Evolutionary conservation across 1,140 invertebrate species (phyloP).

Genomic region (Aphis craccivora): DNA sequence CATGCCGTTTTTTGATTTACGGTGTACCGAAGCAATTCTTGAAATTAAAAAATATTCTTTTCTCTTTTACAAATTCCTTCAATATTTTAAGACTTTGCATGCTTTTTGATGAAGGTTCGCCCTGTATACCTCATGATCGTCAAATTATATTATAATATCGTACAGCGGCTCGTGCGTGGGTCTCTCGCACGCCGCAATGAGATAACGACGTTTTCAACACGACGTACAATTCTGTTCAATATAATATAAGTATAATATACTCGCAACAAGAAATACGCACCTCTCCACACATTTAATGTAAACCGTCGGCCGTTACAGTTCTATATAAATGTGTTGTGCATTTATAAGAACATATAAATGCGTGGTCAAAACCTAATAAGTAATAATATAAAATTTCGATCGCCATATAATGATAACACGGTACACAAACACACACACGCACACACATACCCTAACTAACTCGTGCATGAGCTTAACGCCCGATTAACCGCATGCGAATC

Average conservation of each 20-base stretch:
- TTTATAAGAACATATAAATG: too few relatives aligned
- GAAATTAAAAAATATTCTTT: not conserved
- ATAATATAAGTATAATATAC: not conserved
- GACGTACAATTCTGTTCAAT: not conserved
- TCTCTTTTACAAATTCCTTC: not conserved
- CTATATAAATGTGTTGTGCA: not conserved
- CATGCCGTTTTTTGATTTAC: not conserved
- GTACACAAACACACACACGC: not conserved
- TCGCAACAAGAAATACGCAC: not conserved
- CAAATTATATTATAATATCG: not conserved
- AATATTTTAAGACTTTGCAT: not conserved
- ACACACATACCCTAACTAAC: not conserved
- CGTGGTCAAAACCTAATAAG: not conserved
- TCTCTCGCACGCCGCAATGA: not conserved
- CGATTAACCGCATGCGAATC: conserved; percentile 36
- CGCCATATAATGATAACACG: not conserved
- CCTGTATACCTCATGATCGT: not conserved
- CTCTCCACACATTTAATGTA: not conserved
- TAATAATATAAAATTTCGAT: not conserved
- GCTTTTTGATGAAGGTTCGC: not conserved
- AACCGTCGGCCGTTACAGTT: not conserved
- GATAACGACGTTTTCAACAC: not conserved
- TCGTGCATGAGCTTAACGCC: conserved; percentile 35
- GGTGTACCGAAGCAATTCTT: not conserved
- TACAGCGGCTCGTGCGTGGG: not conserved